Conservation (phyloP, 2,888 invertebrate genomes). For the Agonopterix heracliana region DNA sequence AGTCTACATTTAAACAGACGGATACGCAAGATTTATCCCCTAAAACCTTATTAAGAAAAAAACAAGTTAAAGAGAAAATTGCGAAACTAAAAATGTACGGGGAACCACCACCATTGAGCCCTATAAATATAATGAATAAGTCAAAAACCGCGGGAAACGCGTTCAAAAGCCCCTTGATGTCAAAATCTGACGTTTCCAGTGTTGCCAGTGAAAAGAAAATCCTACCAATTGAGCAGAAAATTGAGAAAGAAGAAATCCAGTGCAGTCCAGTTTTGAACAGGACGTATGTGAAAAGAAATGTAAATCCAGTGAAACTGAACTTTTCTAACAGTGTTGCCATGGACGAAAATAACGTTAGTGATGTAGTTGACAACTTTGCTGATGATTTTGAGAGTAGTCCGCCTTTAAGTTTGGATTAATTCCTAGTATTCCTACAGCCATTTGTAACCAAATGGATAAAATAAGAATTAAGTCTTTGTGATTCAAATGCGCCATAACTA, state of each 20-base stretch:
- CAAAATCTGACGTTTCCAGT: constrained; percentile 21
- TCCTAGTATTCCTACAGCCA: constrained; percentile 14
- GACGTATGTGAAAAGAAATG: constrained; percentile 33
- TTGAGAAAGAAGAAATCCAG: constrained; percentile 10
- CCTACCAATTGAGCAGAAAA: constrained; percentile 16
- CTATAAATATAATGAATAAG: constrained; percentile 56
- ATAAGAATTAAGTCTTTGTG: no score
- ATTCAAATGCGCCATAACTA: no score
- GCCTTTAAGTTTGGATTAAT: constrained; percentile 58
- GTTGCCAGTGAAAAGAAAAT: constrained; percentile 24
- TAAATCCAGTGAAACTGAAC: constrained; percentile 48
- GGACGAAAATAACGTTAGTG: constrained; percentile 24
- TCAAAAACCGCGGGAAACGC: constrained; percentile 47
- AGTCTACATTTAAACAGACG: constrained; percentile 54
- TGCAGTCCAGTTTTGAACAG: constrained; percentile 43
- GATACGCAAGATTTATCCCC: constrained; percentile 45
- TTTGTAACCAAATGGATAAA: not conserved
- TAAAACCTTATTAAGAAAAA: constrained; percentile 40
- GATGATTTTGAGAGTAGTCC: constrained; percentile 64
- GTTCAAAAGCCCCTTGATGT: constrained; percentile 53
- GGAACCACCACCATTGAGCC: constrained; percentile 73
- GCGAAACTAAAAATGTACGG: constrained; percentile 71
- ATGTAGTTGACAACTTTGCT: constrained; percentile 44
- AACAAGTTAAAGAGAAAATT: constrained; percentile 54
- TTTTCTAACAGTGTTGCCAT: constrained; percentile 25